Conservation (phyloP, 2,797 vertebrate species). For the Emys orbicularis region DNA sequence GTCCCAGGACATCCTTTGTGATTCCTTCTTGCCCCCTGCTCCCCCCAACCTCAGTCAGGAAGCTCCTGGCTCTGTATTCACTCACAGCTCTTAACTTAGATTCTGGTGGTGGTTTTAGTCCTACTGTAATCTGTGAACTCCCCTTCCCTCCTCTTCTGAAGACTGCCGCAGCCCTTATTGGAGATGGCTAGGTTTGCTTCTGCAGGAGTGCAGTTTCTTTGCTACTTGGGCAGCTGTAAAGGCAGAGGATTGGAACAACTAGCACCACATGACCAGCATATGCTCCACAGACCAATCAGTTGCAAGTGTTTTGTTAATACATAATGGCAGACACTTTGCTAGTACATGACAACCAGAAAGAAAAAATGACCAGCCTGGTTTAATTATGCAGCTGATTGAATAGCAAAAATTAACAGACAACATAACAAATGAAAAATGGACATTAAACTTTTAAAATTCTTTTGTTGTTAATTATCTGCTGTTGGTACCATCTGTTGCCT, state of each 20-base stretch:
- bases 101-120: fast-evolving
- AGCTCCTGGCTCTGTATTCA: not conserved
- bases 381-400: not conserved
- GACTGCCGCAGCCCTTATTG: not conserved
- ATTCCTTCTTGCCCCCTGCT: not conserved
- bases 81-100: not conserved
- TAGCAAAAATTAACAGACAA: not conserved
- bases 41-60: not conserved
- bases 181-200: not conserved
- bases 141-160: not conserved
- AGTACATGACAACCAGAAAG: fast-evolving
- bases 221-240: not conserved
- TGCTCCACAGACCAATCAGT: not conserved
- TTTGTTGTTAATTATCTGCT: not conserved
- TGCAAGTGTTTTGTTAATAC: not conserved
- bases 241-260: fast-evolving
- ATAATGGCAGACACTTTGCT: not conserved
- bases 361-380: not conserved
- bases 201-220: not conserved
- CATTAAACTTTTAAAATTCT: not conserved
- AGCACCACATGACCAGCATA: not conserved
- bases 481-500: conserved; percentile 58
- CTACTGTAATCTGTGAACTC: not conserved
- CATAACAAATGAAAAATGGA: not conserved
- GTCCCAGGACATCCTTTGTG: fast-evolving